Evolutionary conservation across 2,888 invertebrate genomes (phyloP).

Genomic region (Ophion obscuratus): DNA sequence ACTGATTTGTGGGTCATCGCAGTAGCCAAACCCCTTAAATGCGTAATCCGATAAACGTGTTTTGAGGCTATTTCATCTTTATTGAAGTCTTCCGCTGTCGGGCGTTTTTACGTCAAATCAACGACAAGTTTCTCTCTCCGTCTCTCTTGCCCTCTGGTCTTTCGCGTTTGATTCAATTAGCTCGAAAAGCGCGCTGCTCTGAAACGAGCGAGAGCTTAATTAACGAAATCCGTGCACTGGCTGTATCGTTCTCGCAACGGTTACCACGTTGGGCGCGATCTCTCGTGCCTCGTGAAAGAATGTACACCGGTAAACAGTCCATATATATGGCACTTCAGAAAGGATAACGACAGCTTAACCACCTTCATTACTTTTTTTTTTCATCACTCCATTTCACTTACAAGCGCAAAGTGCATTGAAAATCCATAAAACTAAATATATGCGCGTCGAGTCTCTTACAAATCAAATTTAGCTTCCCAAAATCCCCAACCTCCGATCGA

Average conservation of each 20-base stretch:
- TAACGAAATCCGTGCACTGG: slow-evolving; percentile 79
- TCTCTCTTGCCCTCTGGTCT: slow-evolving; percentile 13
- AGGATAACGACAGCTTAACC: too few relatives aligned
- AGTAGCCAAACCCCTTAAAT: too few relatives aligned
- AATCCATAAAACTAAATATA: too few relatives aligned
- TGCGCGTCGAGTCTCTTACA: too few relatives aligned
- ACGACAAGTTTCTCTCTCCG: slow-evolving; percentile 40
- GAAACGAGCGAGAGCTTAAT: slow-evolving; percentile 78
- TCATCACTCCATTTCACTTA: too few relatives aligned
- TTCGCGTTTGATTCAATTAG: slow-evolving; percentile 75
- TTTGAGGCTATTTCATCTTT: slow-evolving; percentile 73
- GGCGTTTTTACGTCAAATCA: slow-evolving; percentile 36
- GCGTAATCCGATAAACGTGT: not conserved
- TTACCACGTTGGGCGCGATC: not conserved
- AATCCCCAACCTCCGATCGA: too few relatives aligned
- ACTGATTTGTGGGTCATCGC: too few relatives aligned
- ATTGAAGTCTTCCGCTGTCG: slow-evolving; percentile 66
- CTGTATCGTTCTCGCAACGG: slow-evolving; percentile 65
- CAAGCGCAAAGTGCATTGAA: too few relatives aligned
- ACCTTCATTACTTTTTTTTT: too few relatives aligned
- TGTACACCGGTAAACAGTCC: too few relatives aligned
- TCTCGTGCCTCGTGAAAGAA: slow-evolving; percentile 4
- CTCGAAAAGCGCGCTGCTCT: slow-evolving; percentile 73
- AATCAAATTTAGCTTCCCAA: too few relatives aligned
- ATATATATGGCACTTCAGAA: too few relatives aligned